phyloP scores from a whole-genome alignment of 2,113 vertebrate genomes.

The Oncorhynchus nerka region DNA sequence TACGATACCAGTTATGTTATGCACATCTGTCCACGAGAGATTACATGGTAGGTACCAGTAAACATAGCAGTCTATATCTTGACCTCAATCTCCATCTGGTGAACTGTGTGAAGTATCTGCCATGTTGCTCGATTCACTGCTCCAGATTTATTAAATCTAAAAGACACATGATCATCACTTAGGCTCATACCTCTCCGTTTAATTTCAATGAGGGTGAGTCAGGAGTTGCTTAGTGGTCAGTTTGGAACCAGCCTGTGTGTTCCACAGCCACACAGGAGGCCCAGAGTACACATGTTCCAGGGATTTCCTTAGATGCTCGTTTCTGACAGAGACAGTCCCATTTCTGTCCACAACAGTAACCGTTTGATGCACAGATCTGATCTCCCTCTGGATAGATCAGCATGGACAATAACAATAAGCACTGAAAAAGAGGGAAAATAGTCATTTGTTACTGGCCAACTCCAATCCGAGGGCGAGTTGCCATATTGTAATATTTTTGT shows the following conservation, averaged over 20 bases:
- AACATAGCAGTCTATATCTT: not conserved
- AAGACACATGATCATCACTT: too few relatives aligned
- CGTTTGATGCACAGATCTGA: slow-evolving; percentile 39
- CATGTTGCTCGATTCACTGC: not conserved
- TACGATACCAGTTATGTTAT: too few relatives aligned
- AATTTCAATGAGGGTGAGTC: too few relatives aligned
- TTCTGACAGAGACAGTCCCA: slow-evolving; percentile 56
- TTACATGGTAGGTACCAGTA: not conserved
- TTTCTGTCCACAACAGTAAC: slow-evolving; percentile 49
- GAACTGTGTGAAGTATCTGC: not conserved
- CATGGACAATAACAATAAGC: slow-evolving; percentile 67
- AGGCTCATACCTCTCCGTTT: too few relatives aligned
- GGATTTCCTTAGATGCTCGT: slow-evolving; percentile 39
- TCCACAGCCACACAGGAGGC: slow-evolving; percentile 40
- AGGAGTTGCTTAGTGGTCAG: slow-evolving; percentile 33
- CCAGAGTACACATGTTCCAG: slow-evolving; percentile 34
- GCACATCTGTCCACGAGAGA: too few relatives aligned
- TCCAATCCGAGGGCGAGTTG: slow-evolving; percentile 39
- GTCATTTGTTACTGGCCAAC: slow-evolving; percentile 34
- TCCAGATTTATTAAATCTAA: not conserved
- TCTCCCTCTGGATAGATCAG: slow-evolving; percentile 54
- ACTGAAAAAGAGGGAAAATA: slow-evolving; percentile 46
- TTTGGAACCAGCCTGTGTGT: slow-evolving; percentile 55
- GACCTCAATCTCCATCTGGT: not conserved
- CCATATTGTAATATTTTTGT: slow-evolving; percentile 30